Evolutionary conservation across 2,888 invertebrate species (phyloP).

Genomic region (Euplexia lucipara): DNA sequence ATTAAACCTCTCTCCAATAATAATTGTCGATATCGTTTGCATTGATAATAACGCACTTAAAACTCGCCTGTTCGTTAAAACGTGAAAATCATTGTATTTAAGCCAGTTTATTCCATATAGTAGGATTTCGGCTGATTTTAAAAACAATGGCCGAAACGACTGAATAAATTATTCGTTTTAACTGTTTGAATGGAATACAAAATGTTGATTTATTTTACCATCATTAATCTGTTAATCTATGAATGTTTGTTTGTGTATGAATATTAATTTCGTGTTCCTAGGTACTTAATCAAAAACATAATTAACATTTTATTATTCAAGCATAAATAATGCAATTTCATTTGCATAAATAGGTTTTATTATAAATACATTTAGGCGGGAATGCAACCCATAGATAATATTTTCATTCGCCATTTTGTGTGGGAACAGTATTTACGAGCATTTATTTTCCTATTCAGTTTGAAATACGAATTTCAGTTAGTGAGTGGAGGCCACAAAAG

Average conservation of each 20-base stretch:
- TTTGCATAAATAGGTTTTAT: background rate
- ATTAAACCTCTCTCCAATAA: conserved; percentile 32
- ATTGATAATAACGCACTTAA: conserved; percentile 51
- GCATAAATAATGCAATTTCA: background rate
- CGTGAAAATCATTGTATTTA: conserved; percentile 25
- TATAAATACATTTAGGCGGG: background rate
- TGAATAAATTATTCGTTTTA: conserved; percentile 34
- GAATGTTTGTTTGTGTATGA: background rate
- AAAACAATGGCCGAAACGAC: conserved; percentile 10
- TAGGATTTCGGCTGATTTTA: conserved; percentile 23
- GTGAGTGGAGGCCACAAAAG: conserved; percentile 6
- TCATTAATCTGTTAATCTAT: conserved; percentile 17
- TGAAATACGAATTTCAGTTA: background rate
- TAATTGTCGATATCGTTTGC: conserved; percentile 30
- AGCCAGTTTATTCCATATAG: conserved; percentile 8
- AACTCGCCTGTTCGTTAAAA: conserved; percentile 14
- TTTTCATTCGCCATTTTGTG: background rate
- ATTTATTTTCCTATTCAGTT: background rate
- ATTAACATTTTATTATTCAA: background rate
- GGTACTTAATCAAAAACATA: background rate
- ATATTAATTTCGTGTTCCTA: background rate
- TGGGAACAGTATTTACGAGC: background rate
- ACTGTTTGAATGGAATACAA: conserved; percentile 19
- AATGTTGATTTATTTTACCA: conserved; percentile 27
- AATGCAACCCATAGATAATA: background rate